phyloP scores from a whole-genome alignment of 2,113 vertebrate genomes.

The Anseranas semipalmata region DNA sequence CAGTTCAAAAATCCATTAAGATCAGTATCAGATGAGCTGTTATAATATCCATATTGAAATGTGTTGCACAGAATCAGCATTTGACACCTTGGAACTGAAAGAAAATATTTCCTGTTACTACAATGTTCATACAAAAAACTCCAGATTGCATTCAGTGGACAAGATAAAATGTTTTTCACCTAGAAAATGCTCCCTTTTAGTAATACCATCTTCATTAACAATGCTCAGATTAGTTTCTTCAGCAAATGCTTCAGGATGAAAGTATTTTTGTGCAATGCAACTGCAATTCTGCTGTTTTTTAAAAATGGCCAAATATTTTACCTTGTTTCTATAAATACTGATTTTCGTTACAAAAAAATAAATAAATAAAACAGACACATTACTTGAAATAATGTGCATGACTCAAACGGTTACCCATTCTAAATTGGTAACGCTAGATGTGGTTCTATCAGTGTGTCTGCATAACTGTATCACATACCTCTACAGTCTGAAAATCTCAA shows the following conservation, averaged over 20 bases:
- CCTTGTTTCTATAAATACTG: neutral
- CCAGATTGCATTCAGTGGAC: neutral
- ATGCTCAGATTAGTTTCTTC: neutral
- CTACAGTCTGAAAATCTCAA: neutral
- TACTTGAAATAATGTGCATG: neutral
- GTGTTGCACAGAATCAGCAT: constrained; percentile 3
- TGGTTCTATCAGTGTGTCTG: neutral
- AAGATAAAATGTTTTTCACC: constrained; percentile 11
- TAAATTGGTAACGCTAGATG: neutral
- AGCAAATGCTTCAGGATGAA: neutral
- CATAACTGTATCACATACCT: neutral
- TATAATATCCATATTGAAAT: constrained; percentile 25
- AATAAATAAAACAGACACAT: neutral
- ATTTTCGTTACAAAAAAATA: neutral
- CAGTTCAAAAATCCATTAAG: constrained; percentile 70
- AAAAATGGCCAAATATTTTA: neutral
- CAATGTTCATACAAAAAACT: neutral
- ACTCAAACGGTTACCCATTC: neutral
- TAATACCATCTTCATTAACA: neutral
- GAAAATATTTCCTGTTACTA: constrained; percentile 46
- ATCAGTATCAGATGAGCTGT: constrained; percentile 31
- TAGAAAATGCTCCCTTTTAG: neutral
- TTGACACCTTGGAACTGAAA: constrained; percentile 14
- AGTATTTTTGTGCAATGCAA: neutral
- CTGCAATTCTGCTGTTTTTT: neutral